Conservation (phyloP, 2,113 vertebrate genomes). For the Hydrolagus affinis region DNA sequence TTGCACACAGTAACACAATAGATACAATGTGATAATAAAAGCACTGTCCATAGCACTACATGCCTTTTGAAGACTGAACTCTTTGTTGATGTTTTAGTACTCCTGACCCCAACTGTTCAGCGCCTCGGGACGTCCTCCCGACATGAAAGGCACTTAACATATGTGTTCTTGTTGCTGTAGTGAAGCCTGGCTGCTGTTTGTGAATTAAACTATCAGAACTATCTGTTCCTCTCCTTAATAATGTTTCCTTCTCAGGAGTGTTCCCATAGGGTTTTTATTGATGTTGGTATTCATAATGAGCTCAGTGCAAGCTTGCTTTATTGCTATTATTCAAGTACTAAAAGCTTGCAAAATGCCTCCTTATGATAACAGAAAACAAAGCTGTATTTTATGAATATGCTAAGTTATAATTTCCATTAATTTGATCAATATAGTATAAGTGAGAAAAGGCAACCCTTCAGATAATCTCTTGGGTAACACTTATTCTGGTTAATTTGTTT, state of each 20-base stretch:
- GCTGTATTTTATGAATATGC: background rate
- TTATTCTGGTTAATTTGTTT: background rate
- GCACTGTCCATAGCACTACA: background rate
- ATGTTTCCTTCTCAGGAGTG: background rate
- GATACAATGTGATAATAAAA: background rate
- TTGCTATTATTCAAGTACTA: background rate
- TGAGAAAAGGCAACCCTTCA: background rate
- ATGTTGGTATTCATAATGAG: background rate
- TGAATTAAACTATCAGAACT: background rate
- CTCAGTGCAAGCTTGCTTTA: background rate
- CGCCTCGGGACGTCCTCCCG: too few species aligned
- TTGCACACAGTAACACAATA: background rate
- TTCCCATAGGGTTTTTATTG: background rate
- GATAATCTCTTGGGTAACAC: background rate
- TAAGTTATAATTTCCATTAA: background rate
- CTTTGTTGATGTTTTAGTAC: background rate
- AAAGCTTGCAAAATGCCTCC: background rate
- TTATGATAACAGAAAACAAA: background rate
- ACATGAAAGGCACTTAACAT: too few species aligned
- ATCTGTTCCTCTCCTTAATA: background rate
- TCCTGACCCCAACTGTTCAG: background rate
- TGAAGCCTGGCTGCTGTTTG: background rate
- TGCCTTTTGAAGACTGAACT: too few species aligned
- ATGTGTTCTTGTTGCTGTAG: too few species aligned
- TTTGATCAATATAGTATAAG: background rate